Conservation (phyloP, 2,113 vertebrate species). For the Dipodomys stephensi region DNA sequence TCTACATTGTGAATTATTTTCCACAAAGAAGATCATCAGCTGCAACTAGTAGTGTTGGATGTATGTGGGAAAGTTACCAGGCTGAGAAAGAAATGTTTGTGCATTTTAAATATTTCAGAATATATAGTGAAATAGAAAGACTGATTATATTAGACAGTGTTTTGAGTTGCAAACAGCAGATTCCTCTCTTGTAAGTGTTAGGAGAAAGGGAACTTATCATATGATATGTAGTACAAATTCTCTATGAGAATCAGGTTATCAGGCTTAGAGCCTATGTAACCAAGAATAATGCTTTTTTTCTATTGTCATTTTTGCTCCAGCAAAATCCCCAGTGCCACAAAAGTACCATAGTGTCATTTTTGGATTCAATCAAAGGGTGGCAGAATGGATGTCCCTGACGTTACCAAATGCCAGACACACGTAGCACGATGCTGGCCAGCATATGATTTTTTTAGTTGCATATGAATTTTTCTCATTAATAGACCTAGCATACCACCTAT, state of each 20-base stretch:
- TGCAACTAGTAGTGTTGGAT: not conserved
- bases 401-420: not conserved
- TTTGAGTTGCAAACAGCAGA: constrained; percentile 4
- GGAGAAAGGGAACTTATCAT: not conserved
- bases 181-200: not conserved
- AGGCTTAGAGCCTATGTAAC: not conserved
- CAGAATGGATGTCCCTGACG: not conserved
- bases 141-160: not conserved
- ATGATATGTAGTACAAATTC: not conserved
- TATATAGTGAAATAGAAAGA: constrained; percentile 32
- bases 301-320: not conserved
- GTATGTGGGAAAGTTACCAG: not conserved
- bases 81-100: constrained; percentile 38
- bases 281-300: not conserved
- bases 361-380: not conserved
- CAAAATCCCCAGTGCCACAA: not conserved
- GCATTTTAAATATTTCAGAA: constrained; percentile 35
- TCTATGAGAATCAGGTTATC: not conserved
- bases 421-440: not conserved
- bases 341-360: not conserved
- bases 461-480: not conserved
- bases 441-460: not conserved
- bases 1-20: not conserved
- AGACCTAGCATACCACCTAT: not conserved
- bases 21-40: not conserved